Conservation (phyloP, 2,888 invertebrate species). For the Malachius bipustulatus region DNA sequence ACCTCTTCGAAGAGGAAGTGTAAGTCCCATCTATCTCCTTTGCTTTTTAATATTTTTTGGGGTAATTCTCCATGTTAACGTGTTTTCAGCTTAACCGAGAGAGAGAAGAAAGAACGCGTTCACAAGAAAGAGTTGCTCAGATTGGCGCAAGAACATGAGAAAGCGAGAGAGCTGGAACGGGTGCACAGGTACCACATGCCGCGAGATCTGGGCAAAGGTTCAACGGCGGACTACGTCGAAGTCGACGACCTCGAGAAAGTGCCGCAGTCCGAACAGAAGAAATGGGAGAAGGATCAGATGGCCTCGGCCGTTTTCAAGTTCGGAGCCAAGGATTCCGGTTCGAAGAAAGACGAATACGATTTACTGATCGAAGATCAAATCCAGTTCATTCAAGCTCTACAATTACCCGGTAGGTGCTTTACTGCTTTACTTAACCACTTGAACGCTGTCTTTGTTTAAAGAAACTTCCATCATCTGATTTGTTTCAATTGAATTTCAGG, state of each 20-base stretch:
- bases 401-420: constrained; percentile 52
- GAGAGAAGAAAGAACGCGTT: constrained; percentile 72
- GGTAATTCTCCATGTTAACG: too few relatives aligned
- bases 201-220: constrained; percentile 66
- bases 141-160: constrained; percentile 91
- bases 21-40: constrained; percentile 39
- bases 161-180: constrained; percentile 83
- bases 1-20: constrained; percentile 80
- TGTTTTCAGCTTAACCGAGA: constrained; percentile 64
- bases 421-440: not conserved
- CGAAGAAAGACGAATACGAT: constrained; percentile 71
- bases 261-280: constrained; percentile 75
- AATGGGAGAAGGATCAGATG: constrained; percentile 98
- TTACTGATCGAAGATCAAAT: constrained; percentile 91
- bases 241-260: constrained; percentile 76
- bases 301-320: constrained; percentile 84
- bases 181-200: constrained; percentile 94
- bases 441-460: too few relatives aligned
- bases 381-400: constrained; percentile 87
- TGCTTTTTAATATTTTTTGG: constrained; percentile 6
- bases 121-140: constrained; percentile 84
- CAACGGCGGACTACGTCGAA: constrained; percentile 63
- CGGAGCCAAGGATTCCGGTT: constrained; percentile 76
- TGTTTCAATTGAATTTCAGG: constrained; percentile 14
- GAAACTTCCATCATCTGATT: constrained; percentile 1